Base-by-base conservation (phyloP, 1,140 invertebrate genomes). In the Polypedilum vanderplanki region DNA sequence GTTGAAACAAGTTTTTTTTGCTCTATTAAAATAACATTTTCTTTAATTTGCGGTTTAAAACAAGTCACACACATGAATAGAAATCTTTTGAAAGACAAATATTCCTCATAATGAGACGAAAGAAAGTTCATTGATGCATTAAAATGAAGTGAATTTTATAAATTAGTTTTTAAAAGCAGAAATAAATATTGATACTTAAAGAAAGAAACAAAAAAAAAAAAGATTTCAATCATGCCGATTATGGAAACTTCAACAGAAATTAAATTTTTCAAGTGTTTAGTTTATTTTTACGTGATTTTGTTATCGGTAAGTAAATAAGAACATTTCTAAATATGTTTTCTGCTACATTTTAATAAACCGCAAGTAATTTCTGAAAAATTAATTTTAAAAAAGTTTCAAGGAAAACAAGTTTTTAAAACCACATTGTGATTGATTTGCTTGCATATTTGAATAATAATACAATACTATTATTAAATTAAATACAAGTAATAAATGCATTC, bases 251-350 rank as follows among this genome's bases (percentile, higher is more conserved):
- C 65, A 70, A 70, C 65, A 9, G 65, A 70, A 73, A 81, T 82
- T 40, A 82, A 82, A 79, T 82, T 80, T 77, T 82, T 82, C 78
- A 82, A 82, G 77, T 82, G 81, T 81, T 80, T 82, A 76, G 81
- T 82, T 78, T 82, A 82, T 77, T 81, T 80, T 78, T 82, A 82
- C 79, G 80, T 82, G 74, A 79, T 82, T 75, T 79, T 82, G 46
- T 77, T 82, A 78, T 80, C 81, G 80, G 81, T 82, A 81, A 79
- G 81, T 79, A 17, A 74, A 17, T 1, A 7, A 33, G 5, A 33
- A 33, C 1, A 33, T 33, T 33, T 33, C n/a, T 57, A 57, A 57
- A 57, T 12, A 12, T 57, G n/a, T 12, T 57, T 12, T 15, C 10
- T 57, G 3, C 12, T 12, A 57, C 46, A 12, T 57, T 57, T 46